Evolutionary conservation across 2,113 vertebrate genomes (phyloP).

Genomic region (Hyaena hyaena): DNA sequence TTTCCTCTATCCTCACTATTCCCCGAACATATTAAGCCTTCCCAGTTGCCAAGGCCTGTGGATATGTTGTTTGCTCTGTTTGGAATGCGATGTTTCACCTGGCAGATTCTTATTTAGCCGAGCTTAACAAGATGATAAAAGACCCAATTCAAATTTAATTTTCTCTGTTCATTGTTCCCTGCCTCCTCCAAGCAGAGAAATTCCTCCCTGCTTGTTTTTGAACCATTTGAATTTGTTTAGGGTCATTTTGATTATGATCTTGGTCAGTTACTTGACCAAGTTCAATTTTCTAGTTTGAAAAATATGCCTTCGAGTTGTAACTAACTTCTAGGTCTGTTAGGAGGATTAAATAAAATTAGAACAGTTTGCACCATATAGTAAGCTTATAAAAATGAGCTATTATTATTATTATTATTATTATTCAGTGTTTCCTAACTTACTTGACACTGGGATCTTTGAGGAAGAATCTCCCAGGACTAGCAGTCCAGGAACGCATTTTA

Average conservation of each 20-base stretch:
- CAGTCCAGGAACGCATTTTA: neutral
- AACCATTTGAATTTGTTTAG: neutral
- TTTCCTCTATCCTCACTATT: neutral
- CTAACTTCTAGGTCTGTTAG: constrained; percentile 6
- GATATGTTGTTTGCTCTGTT: neutral
- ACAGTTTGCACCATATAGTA: neutral
- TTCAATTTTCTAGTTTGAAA: constrained; percentile 16
- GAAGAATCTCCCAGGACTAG: constrained; percentile 1
- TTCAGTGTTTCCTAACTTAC: neutral
- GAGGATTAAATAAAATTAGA: neutral
- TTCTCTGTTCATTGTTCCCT: neutral
- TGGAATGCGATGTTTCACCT: neutral
- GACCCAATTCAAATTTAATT: neutral
- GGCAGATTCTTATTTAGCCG: neutral
- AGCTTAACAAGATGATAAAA: neutral
- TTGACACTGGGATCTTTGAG: neutral
- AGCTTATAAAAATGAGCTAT: neutral
- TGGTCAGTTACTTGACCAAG: neutral
- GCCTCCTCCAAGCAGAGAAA: neutral
- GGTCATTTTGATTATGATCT: neutral
- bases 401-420: neutral
- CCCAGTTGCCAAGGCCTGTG: neutral
- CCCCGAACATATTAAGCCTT: neutral
- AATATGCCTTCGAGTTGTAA: neutral
- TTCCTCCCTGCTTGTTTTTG: neutral